Evolutionary conservation across 2,113 vertebrate species (phyloP), one percentile per base, ranked within the genome.

Genomic region (Chrysochloris asiatica): DNA sequence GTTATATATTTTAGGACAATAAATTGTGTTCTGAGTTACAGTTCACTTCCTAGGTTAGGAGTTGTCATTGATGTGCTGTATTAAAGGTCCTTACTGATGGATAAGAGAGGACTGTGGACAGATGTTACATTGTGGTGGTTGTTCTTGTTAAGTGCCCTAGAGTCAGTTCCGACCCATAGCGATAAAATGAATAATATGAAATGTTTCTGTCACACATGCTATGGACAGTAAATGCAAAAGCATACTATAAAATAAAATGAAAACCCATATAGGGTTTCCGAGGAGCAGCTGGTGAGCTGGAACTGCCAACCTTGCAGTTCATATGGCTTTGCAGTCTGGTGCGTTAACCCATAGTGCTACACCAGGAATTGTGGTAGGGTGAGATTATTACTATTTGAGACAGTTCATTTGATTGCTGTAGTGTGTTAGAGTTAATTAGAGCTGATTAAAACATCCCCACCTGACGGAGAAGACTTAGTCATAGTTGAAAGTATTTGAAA

Each of bases 301-400:
- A n/a, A n/a, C n/a, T n/a, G n/a, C n/a, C n/a, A n/a, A n/a, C n/a
- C n/a, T n/a, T n/a, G n/a, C n/a, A n/a, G n/a, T n/a, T n/a, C n/a
- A n/a, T n/a, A n/a, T n/a, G n/a, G n/a, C n/a, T n/a, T n/a, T n/a
- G n/a, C n/a, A n/a, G n/a, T n/a, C n/a, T n/a, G n/a, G n/a, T n/a
- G n/a, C n/a, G n/a, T n/a, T n/a, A n/a, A n/a, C n/a, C n/a, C n/a
- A n/a, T n/a, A n/a, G n/a, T n/a, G n/a, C n/a, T n/a, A n/a, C n/a
- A n/a, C n/a, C n/a, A n/a, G n/a, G n/a, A n/a, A n/a, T n/a, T n/a
- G n/a, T n/a, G n/a, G n/a, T n/a, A n/a, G n/a, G n/a, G n/a, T 52
- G 47, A 41, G 48, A 28, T 80, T 91, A 71, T 43, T 73, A 76
- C 26, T 26, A 33, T 89, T 93, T 87, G 36, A 81, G 80, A 63